Base-by-base conservation (phyloP, 2,888 invertebrate genomes). In the Celastrina argiolus region DNA sequence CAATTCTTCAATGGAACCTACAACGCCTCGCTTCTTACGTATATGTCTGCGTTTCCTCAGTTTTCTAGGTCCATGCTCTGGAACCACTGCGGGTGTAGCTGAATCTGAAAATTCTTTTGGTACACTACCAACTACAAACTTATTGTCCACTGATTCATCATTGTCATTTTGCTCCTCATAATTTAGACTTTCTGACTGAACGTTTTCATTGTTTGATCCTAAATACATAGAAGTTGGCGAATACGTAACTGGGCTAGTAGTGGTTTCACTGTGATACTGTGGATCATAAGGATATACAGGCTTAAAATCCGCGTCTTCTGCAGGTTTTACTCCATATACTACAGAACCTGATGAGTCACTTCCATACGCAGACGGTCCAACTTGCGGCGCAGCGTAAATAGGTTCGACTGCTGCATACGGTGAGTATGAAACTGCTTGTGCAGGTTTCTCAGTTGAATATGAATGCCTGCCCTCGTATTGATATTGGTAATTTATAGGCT, bases 71-170 rank as follows among this genome's bases (percentile, higher is more conserved):
- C 94, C 94, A 78, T 94, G 94, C 81, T 94, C 94, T 0, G 94
- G 94, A 4, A 94, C 94, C 5, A 92, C 90, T 4, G 92, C 93
- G 0, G 93, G 92, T 1, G 93, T 93, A 1, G 85, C 91, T 36
- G 91, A 84, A 67, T 92, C 91, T 51, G 81, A 78, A 58, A 92
- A 75, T 69, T 94, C 93, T 76, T 94, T 93, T 0, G 94, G 93
- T 0, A 94, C 87, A 74, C 92, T 94, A 0, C 94, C 94, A 1
- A 94, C 94, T 0, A 94, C 94, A 79, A 94, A 94, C 77, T 94
- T 93, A 63, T 84, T 88, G 42, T 90, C 86, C 65, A 72, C 80
- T 10, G 75, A 73, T 68, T 81, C 85, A 42, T 80, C 78, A 56
- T 76, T 74, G 63, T 76, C 78, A 63, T 76, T 73, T 70, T 78